These are phyloP conservation scores for Synchiropus splendidus DNA, from an alignment of 2,113 vertebrate genomes.

Conservation along the genomic window DNA sequence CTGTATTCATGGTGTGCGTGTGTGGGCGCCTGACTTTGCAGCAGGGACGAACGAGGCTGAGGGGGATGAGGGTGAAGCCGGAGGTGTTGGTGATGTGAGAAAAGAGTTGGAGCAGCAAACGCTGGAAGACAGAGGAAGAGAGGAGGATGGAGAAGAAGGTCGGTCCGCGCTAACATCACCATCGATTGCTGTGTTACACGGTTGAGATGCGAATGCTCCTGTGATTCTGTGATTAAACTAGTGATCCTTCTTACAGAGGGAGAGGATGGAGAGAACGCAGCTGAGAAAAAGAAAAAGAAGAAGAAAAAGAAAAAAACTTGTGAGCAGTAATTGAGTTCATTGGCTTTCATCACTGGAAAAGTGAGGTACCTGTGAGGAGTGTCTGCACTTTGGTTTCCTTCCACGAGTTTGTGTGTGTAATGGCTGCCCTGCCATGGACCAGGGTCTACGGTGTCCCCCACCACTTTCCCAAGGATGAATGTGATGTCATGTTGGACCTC, in stretches of 20 bases:
- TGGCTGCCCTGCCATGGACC: too few species aligned
- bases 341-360: too few species aligned
- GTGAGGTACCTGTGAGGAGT: too few species aligned
- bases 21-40: conserved; percentile 55
- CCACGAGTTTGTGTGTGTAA: too few species aligned
- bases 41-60: conserved; percentile 76
- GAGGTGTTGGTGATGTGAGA: conserved; percentile 69
- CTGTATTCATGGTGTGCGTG: too few species aligned
- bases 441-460: too few species aligned
- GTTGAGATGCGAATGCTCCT: too few species aligned
- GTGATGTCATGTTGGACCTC: background rate
- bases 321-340: conserved; percentile 23
- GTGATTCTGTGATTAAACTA: too few species aligned
- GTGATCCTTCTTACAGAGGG: conserved; percentile 51
- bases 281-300: conserved; percentile 64
- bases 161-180: too few species aligned
- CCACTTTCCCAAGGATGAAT: background rate
- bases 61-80: conserved; percentile 70
- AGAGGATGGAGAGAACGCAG: conserved; percentile 57
- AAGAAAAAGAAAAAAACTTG: conserved; percentile 69
- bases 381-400: too few species aligned
- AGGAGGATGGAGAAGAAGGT: conserved; percentile 88
- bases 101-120: conserved; percentile 82
- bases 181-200: too few species aligned
- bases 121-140: conserved; percentile 82